These are phyloP conservation scores for Sinonovacula constricta DNA, from an alignment of 1,140 invertebrate genomes.

Conservation along the genomic window DNA sequence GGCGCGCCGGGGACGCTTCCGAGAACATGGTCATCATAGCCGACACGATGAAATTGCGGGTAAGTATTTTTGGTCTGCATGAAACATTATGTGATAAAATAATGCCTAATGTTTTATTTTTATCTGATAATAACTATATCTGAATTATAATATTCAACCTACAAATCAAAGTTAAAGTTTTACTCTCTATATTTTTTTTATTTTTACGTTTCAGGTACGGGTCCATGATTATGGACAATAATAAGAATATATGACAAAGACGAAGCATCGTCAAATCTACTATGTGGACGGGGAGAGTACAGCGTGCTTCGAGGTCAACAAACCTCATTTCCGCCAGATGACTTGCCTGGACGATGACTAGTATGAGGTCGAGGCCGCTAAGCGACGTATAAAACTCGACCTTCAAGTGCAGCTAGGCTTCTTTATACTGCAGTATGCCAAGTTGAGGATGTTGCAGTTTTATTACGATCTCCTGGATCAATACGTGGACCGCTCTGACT, in stretches of 20 bases:
- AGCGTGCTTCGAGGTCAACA: slow-evolving; percentile 7
- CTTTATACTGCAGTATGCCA: too few relatives aligned
- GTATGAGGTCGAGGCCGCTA: slow-evolving; percentile 31
- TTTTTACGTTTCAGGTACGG: slow-evolving; percentile 46
- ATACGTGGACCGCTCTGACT: slow-evolving; percentile 31
- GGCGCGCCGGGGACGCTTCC: too few relatives aligned
- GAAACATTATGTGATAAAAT: too few relatives aligned
- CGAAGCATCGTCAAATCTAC: slow-evolving; percentile 4
- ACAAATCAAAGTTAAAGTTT: background rate
- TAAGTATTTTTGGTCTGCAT: too few relatives aligned
- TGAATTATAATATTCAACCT: slow-evolving; percentile 1
- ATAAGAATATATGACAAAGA: too few relatives aligned
- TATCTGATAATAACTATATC: too few relatives aligned
- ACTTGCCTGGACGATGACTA: slow-evolving; percentile 8
- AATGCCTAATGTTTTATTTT: background rate
- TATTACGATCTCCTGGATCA: slow-evolving; percentile 53
- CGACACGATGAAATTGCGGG: too few relatives aligned
- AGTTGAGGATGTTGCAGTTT: slow-evolving; percentile 55
- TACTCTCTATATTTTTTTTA: too few relatives aligned
- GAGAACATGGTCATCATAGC: too few relatives aligned
- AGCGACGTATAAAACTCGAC: too few relatives aligned
- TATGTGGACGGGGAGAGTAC: slow-evolving; percentile 30
- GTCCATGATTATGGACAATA: slow-evolving; percentile 41
- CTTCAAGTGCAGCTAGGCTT: too few relatives aligned
- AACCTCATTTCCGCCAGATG: slow-evolving; percentile 17